Evolutionary conservation across 2,797 vertebrate species (phyloP), one percentile per base, ranked within the genome.

Genomic region (Malacoctenus gilli): DNA sequence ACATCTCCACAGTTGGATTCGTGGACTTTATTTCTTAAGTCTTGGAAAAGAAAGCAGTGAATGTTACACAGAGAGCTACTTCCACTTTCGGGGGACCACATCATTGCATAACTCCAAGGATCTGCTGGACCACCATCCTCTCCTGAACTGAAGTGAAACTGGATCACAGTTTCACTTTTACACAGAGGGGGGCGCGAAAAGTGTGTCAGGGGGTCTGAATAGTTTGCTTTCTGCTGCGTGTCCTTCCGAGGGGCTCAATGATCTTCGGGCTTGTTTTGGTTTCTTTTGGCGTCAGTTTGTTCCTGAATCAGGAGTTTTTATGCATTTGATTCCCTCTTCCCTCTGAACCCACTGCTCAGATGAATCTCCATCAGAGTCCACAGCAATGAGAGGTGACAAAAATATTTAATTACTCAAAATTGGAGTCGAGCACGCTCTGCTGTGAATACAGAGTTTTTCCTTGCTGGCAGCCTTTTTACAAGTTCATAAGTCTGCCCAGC

Each of bases 401-500:
- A 42, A 40, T 54, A 38, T 32, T 20, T 20, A 7, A 14, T 15
- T 15, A 8, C 55, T 57, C 25, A 37, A 28, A 43, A 52, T 46
- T n/a, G 20, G 9, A 19, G 40, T 55, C 11, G 28, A 21, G 57
- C 9, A 5, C 13, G 8, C 20, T 28, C 19, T 8, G 2, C 11
- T 31, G 2, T 36, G 12, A 58, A 43, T 59, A 54, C 35, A 52
- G 47, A 60, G 37, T 55, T 64, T 37, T 31, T 58, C 35, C 40
- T 37, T 73, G 25, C 42, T 41, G 51, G 35, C 22, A 13, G 40
- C 2, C 12, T 32, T 10, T 52, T 12, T 52, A 59, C 40, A 60
- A 55, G 37, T 79, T 79, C 64, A 77, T 77, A 65, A 79, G 80
- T 43, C 35, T 15, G 19, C 50, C 64, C 60, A 28, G 67, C 6